These are phyloP conservation scores for Drosophila neoperkinsi DNA, from an alignment of 2,888 invertebrate genomes.

Conservation along the genomic window DNA sequence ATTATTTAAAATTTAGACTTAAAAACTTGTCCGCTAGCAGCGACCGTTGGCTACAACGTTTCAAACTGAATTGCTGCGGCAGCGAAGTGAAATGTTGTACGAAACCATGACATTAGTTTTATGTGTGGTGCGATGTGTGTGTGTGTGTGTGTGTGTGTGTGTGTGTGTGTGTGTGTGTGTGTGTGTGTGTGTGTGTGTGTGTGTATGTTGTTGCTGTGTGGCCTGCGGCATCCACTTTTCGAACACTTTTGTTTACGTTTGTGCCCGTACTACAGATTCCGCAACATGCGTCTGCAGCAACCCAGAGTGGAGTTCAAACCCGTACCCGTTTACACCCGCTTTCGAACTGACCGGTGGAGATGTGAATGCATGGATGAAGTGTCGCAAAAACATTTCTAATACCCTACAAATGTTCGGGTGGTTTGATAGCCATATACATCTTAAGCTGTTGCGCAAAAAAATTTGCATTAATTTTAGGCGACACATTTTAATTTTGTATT, in stretches of 20 bases:
- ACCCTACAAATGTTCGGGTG: slow-evolving; percentile 13
- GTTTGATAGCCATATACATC: background rate
- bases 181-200: slow-evolving; percentile 10
- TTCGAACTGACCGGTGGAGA: slow-evolving; percentile 19
- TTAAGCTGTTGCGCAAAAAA: background rate
- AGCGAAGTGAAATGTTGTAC: slow-evolving; percentile 53
- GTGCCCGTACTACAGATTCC: slow-evolving; percentile 56
- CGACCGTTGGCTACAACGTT: slow-evolving; percentile 63
- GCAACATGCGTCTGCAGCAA: slow-evolving; percentile 44
- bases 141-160: background rate
- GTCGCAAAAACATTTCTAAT: slow-evolving; percentile 22
- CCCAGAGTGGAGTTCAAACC: slow-evolving; percentile 23
- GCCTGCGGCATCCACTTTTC: slow-evolving; percentile 48
- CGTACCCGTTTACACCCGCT: slow-evolving; percentile 39
- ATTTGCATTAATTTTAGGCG: background rate
- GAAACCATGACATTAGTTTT: slow-evolving; percentile 58
- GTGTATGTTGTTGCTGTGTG: slow-evolving; percentile 17
- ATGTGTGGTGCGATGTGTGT: slow-evolving; percentile 14
- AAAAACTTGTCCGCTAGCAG: slow-evolving; percentile 35
- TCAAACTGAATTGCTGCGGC: slow-evolving; percentile 60
- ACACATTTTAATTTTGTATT: background rate
- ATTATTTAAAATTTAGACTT: slow-evolving; percentile 1
- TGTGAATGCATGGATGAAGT: slow-evolving; percentile 17
- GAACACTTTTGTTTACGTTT: slow-evolving; percentile 53
- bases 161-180: slow-evolving; percentile 6